A percentile compares a stretch with the other conserved stretches of the same genome.
These are phyloP conservation scores for Bombus confusus DNA, from an alignment of 1,140 invertebrate genomes.

Conservation along the genomic window DNA sequence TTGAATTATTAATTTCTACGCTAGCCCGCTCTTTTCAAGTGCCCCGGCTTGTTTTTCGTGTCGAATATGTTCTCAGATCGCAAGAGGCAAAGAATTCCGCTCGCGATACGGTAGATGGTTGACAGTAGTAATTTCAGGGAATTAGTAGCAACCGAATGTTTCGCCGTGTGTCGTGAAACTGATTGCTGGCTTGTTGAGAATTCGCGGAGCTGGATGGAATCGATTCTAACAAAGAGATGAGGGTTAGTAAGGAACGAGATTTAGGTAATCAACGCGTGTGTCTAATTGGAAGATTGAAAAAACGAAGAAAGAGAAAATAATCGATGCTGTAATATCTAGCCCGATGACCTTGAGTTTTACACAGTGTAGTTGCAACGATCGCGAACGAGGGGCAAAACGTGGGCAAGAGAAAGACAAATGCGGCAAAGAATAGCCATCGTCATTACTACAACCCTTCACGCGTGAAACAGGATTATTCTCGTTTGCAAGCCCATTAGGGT, in stretches of 20 bases:
- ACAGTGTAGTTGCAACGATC: neutral
- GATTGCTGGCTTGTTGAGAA: too few species aligned
- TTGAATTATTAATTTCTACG: constrained; percentile 70
- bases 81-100: neutral
- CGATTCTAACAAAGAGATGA: too few species aligned
- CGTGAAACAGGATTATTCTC: constrained; percentile 71
- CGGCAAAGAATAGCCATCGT: constrained; percentile 54
- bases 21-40: neutral
- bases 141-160: too few species aligned
- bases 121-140: too few species aligned
- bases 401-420: constrained; percentile 31
- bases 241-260: too few species aligned
- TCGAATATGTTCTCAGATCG: too few species aligned
- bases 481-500: constrained; percentile 62
- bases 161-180: too few species aligned
- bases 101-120: neutral
- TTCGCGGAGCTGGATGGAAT: too few species aligned
- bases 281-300: too few species aligned
- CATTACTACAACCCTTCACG: constrained; percentile 61
- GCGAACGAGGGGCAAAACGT: neutral
- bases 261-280: too few species aligned
- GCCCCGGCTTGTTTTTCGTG: too few species aligned
- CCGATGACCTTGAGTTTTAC: neutral
- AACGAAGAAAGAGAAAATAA: neutral
- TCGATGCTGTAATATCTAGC: neutral